These are phyloP conservation scores for Entomobrya multifasciata DNA, from an alignment of 2,888 invertebrate genomes.

Conservation along the genomic window DNA sequence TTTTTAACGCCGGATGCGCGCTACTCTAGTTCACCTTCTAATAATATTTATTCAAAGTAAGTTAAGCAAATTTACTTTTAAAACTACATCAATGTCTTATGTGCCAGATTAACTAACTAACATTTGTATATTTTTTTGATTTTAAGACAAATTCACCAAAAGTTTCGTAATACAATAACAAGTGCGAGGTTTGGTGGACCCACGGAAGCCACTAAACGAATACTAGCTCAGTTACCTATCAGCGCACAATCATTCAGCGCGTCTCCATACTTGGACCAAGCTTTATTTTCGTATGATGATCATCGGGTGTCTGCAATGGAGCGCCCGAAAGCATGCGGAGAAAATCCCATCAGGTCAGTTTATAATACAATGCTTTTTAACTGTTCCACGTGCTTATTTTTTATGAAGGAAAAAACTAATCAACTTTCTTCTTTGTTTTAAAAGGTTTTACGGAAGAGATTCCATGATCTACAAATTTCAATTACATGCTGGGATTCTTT, in stretches of 20 bases:
- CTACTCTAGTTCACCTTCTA: conserved; percentile 94
- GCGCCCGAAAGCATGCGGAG: conserved; percentile 94
- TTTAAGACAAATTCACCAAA: conserved; percentile 84
- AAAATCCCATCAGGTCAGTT: conserved; percentile 90
- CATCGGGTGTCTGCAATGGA: conserved; percentile 98
- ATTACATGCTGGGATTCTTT: conserved; percentile 86
- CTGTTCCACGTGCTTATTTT: not conserved
- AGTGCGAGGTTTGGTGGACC: conserved; percentile 94
- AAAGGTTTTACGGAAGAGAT: conserved; percentile 91
- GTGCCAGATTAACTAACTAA: no score
- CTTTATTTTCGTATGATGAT: conserved; percentile 96
- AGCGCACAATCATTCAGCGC: conserved; percentile 94
- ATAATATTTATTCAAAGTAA: conserved; percentile 90
- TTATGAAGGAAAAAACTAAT: not conserved
- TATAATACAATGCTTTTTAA: conserved; percentile 80
- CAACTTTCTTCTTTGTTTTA: conserved; percentile 83
- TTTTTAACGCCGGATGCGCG: conserved; percentile 91
- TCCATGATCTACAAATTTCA: conserved; percentile 89
- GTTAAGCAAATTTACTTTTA: conserved; percentile 24
- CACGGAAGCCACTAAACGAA: conserved; percentile 92
- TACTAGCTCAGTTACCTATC: conserved; percentile 95
- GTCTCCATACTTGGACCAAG: conserved; percentile 95
- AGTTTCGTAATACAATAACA: conserved; percentile 94
- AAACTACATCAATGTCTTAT: no score
- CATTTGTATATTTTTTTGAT: not conserved